These are phyloP conservation scores for Bambusicola thoracicus DNA, from an alignment of 2,113 vertebrate genomes.

Conservation along the genomic window DNA sequence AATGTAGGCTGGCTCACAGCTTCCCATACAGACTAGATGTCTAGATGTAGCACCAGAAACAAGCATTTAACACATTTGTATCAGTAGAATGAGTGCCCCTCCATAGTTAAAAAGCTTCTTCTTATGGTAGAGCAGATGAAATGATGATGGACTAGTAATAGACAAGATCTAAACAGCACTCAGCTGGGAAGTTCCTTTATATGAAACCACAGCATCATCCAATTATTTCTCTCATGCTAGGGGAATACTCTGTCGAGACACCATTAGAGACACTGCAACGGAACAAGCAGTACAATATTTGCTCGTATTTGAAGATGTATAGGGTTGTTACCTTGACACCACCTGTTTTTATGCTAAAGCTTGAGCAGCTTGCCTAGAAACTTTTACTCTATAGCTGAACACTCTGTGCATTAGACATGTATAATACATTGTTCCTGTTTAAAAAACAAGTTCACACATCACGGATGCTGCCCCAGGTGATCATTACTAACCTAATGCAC, in stretches of 20 bases:
- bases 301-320: background rate
- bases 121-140: background rate
- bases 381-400: background rate
- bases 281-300: background rate
- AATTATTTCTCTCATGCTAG: background rate
- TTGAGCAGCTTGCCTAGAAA: background rate
- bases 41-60: background rate
- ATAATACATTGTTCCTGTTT: too few species aligned
- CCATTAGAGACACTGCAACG: background rate
- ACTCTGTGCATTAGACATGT: background rate
- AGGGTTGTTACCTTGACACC: background rate
- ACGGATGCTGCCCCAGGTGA: background rate
- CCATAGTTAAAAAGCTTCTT: background rate
- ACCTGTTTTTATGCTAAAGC: background rate
- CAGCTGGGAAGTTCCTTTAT: background rate
- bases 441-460: background rate
- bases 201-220: background rate
- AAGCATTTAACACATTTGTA: background rate
- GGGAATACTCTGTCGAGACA: background rate
- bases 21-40: background rate
- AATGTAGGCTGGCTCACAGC: background rate
- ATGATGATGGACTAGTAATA: background rate
- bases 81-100: too few species aligned
- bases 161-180: background rate
- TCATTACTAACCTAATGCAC: background rate